Conservation (phyloP, 92 coral and sea anemone species). For the Galaxea fascicularis region DNA sequence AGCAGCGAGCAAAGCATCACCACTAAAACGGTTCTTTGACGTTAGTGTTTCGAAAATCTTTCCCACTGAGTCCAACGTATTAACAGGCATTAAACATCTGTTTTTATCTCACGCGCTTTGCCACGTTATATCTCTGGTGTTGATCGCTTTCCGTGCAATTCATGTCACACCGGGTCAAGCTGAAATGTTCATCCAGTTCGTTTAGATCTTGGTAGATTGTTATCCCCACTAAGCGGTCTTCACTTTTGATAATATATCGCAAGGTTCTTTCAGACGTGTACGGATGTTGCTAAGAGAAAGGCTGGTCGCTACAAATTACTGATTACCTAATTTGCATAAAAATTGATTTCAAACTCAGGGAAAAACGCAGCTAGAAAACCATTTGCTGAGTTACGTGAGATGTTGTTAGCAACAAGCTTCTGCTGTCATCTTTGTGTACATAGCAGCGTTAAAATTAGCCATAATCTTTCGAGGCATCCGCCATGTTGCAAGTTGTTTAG, state of each 20-base stretch:
- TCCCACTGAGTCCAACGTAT: no score
- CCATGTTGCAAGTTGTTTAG: slow-evolving; percentile 24
- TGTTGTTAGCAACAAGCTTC: background rate
- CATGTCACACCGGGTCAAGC: background rate
- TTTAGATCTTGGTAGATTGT: slow-evolving; percentile 16
- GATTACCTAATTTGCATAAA: slow-evolving; percentile 42
- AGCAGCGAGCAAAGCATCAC: no score
- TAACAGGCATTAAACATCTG: no score
- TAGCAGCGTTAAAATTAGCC: background rate
- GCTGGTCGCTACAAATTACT: background rate
- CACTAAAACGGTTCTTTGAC: no score
- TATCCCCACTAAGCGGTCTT: slow-evolving; percentile 12
- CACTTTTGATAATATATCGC: background rate
- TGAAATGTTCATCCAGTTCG: slow-evolving; percentile 9
- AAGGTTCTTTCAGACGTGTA: background rate
- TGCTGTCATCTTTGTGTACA: slow-evolving; percentile 20
- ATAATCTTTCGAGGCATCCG: background rate
- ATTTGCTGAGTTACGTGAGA: slow-evolving; percentile 8
- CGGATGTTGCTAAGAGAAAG: slow-evolving; percentile 41
- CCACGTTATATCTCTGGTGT: background rate
- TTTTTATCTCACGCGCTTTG: background rate
- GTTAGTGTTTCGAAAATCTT: no score
- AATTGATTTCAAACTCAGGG: background rate
- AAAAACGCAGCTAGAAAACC: background rate
- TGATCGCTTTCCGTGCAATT: background rate